A percentile compares a stretch with the other conserved stretches of the same genome.
phyloP scores from a whole-genome alignment of 1,140 invertebrate genomes.

The Drosophila busckii region DNA sequence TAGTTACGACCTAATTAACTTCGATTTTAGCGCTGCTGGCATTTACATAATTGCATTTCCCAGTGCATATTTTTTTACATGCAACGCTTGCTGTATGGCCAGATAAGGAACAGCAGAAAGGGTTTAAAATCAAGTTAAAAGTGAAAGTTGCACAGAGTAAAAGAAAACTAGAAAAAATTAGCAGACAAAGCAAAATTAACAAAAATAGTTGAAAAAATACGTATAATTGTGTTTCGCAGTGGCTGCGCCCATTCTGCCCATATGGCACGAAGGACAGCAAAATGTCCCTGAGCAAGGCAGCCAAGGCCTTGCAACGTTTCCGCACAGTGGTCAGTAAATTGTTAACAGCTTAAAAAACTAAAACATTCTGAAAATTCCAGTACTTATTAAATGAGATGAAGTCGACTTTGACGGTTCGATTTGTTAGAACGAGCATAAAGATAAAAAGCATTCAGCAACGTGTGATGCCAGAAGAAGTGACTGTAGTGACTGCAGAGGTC shows the following conservation, averaged over 20 bases:
- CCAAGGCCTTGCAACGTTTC: conserved; percentile 4
- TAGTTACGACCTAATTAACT: conserved; percentile 73
- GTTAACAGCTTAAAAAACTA: too few relatives aligned
- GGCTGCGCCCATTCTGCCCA: conserved; percentile 30
- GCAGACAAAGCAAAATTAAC: conserved; percentile 38
- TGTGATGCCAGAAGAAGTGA: too few relatives aligned
- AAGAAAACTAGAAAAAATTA: conserved; percentile 50
- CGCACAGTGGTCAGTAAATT: too few relatives aligned
- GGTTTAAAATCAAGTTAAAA: conserved; percentile 54
- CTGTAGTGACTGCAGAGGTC: too few relatives aligned
- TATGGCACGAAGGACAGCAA: conserved; percentile 42
- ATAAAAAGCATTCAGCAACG: too few relatives aligned
- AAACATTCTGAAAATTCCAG: too few relatives aligned
- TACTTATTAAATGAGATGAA: too few relatives aligned
- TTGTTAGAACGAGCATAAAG: too few relatives aligned
- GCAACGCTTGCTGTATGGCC: too few relatives aligned
- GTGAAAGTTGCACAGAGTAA: conserved; percentile 51
- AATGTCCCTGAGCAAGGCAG: conserved; percentile 17
- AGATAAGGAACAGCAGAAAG: conserved; percentile 33
- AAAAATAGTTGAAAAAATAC: conserved; percentile 15
- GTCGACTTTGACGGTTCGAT: too few relatives aligned
- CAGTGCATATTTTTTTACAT: conserved; percentile 56
- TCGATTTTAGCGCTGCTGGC: conserved; percentile 60
- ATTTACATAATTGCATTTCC: conserved; percentile 74
- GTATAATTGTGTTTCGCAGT: conserved; percentile 57